A percentile compares a stretch with the other conserved stretches of the same genome.
phyloP scores from a whole-genome alignment of 2,797 vertebrate genomes.

The Nyctibius grandis region DNA sequence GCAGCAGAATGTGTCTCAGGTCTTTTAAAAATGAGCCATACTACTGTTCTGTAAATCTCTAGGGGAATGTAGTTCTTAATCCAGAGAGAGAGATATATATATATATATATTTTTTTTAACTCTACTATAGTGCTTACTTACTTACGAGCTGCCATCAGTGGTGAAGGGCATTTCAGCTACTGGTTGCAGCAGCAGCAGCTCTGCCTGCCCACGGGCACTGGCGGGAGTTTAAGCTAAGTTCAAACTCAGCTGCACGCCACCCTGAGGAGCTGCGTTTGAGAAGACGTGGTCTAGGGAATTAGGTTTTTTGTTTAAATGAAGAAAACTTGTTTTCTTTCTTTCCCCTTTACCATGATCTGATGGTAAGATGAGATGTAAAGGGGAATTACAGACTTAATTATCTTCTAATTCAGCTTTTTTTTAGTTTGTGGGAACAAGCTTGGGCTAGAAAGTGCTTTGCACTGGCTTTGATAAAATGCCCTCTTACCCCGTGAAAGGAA shows the following conservation, averaged over 20 bases:
- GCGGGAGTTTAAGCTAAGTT: neutral
- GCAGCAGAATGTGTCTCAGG: neutral
- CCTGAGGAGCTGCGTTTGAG: neutral
- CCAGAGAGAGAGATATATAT: too few relatives aligned
- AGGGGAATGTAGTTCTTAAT: neutral
- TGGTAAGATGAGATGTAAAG: neutral
- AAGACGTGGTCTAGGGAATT: neutral
- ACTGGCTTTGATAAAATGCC: neutral
- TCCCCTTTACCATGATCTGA: neutral
- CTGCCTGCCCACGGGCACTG: neutral
- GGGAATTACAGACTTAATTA: conserved; percentile 48
- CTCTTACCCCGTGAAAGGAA: neutral
- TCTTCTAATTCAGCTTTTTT: conserved; percentile 20
- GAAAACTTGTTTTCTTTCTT: neutral
- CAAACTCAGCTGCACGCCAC: neutral
- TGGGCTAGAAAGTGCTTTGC: conserved; percentile 14
- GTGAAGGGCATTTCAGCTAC: neutral
- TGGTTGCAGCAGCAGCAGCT: neutral
- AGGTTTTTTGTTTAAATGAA: neutral
- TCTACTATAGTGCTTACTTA: neutral
- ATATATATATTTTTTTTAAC: neutral
- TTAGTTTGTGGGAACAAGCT: neutral
- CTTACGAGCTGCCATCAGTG: neutral
- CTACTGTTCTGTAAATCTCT: neutral
- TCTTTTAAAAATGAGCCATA: neutral